Base-by-base conservation (phyloP, 2,888 invertebrate genomes). In the Eupithecia subfuscata region DNA sequence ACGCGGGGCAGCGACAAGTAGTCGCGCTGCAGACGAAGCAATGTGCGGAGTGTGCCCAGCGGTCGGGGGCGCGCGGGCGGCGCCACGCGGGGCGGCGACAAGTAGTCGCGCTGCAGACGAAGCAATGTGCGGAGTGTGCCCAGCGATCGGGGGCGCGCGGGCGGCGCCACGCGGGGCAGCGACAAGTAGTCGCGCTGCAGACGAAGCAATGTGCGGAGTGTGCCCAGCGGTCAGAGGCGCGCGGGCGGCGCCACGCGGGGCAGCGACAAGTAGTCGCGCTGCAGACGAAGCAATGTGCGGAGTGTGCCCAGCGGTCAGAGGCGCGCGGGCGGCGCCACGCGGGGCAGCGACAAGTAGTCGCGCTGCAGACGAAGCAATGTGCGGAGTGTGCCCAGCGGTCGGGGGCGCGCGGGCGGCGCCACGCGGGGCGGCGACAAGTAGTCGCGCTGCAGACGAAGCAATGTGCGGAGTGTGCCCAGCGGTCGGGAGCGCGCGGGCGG, bases 171-270 rank as follows among this genome's bases (percentile, higher is more conserved):
- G 3, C 30, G 30, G 3, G 30, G 30, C 30, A 3, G 70, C 79
- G 79, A 45, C 80, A 78, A 81, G 81, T 72, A 78, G 77, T 79
- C 80, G 80, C 77, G 45, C 45, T 16, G 45, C 16, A 79, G 84
- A 84, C 81, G 84, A 84, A 73, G 83, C 89, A 88, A 88, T 87
- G 89, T n/a, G n/a, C n/a, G n/a, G n/a, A n/a, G n/a, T n/a, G n/a
- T n/a, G n/a, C n/a, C n/a, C n/a, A n/a, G n/a, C n/a, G n/a, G n/a
- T n/a, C n/a, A n/a, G n/a, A n/a, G n/a, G 48, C 18, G 18, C 30
- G 30, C 2, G 30, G 30, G 43, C 43, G 43, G 56, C 75, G 69
- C 75, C 68, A 71, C 77, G 3, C 30, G 30, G 3, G 30, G 30
- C 30, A 3, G 70, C 79, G 79, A 45, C 80, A 78, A 81, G 81